A percentile compares a stretch with the other conserved stretches of the same genome.
phyloP scores from a whole-genome alignment of 2,888 invertebrate genomes.

The Sinodicranocentrus sp. region DNA sequence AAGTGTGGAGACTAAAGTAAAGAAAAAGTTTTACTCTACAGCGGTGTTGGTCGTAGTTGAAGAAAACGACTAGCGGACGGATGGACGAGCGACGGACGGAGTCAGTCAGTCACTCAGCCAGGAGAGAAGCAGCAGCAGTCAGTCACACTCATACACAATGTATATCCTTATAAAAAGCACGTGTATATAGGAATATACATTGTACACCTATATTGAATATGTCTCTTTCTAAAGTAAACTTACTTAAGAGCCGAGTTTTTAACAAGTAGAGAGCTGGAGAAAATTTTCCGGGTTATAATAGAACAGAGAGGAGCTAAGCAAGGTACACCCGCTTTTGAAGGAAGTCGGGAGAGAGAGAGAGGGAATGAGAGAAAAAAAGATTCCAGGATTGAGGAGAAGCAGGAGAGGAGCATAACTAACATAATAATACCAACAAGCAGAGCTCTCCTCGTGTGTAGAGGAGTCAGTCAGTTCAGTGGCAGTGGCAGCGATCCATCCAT shows the following conservation, averaged over 20 bases:
- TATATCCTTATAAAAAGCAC: slow-evolving; percentile 18
- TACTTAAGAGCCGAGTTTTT: slow-evolving; percentile 23
- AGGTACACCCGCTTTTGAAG: slow-evolving; percentile 23
- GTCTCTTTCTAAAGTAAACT: slow-evolving; percentile 1
- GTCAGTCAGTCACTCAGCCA: slow-evolving; percentile 63
- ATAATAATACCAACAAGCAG: slow-evolving; percentile 60
- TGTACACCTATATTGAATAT: slow-evolving; percentile 2
- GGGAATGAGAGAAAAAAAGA: slow-evolving; percentile 62
- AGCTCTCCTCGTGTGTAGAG: slow-evolving; percentile 1
- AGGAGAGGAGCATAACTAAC: slow-evolving; percentile 51
- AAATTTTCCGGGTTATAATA: slow-evolving; percentile 12
- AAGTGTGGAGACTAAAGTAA: background rate
- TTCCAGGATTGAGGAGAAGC: slow-evolving; percentile 48
- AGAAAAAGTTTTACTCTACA: slow-evolving; percentile 43
- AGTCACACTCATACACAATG: slow-evolving; percentile 62
- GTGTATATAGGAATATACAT: background rate
- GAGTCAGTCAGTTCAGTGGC: slow-evolving; percentile 8
- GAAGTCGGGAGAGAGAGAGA: slow-evolving; percentile 57
- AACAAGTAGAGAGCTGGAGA: slow-evolving; percentile 2
- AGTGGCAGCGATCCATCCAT: slow-evolving; percentile 69
- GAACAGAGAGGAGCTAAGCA: slow-evolving; percentile 14
- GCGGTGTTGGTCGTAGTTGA: slow-evolving; percentile 38
- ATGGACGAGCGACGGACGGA: slow-evolving; percentile 60
- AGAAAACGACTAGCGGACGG: slow-evolving; percentile 59
- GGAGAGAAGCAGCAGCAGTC: slow-evolving; percentile 58